Base-by-base conservation (phyloP, 2,797 vertebrate genomes). In the Falco concolor region DNA sequence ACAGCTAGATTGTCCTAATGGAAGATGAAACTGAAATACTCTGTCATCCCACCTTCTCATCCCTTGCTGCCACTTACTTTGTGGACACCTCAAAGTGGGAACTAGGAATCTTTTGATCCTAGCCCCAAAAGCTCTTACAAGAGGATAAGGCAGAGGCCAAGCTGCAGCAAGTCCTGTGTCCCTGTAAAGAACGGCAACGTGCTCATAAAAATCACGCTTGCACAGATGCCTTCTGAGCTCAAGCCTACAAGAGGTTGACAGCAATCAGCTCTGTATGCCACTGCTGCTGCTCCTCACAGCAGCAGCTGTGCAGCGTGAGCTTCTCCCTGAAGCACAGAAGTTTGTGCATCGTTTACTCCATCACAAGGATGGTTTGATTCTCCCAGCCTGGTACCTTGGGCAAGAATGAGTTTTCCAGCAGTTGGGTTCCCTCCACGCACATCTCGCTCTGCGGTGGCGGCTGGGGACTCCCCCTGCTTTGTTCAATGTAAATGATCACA, bases 371-470 rank as follows among this genome's bases (percentile, higher is more conserved):
- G 54, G 47, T 56, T 78, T 23, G 27, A 74, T 57, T 23, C 61
- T 91, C 80, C 65, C 69, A 86, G 30, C 32, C 67, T 34, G 32
- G 12, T 17, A 61, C 78, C 57, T 54, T 57, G 52, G 65, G 78
- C 82, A 80, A 74, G 22, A 91, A 47, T 0, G 3, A 64, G 87
- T 22, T 87, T 72, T 85, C 59, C 79, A 54, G 82, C 1, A 2
- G 40, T 5, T 57, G 63, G n/a, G 19, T 65, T 88, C 90, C 52
- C 11, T 47, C 38, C 67, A 64, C 0, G 0, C 16, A 42, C 52
- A 84, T 24, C 75, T 87, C 1, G 0, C 42, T 77, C 2, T 30
- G 6, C 2, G 0, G 38, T 18, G 52, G 30, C 9, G 28, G 21
- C 5, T 9, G 44, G 45, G 60, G 64, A 40, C 40, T 69, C 21